Evolutionary conservation across 2,888 invertebrate species (phyloP), one percentile per base, ranked within the genome.

Genomic region (Nudaria mundana): DNA sequence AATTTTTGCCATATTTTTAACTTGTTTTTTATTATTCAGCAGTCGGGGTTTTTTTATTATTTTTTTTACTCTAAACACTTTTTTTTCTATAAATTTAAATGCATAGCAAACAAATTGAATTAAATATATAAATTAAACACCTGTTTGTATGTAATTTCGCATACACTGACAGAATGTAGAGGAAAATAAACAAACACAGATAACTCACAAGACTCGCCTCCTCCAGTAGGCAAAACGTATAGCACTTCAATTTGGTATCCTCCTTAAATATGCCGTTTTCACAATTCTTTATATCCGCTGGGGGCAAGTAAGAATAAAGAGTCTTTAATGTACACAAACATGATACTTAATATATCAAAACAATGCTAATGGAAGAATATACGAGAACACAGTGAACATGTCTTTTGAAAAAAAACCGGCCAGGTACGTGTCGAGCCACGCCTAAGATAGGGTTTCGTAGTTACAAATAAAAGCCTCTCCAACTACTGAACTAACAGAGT

Each of bases 221-320:
- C 62, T 88, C 89, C 73, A 89, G 48, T 50, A 89, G 70, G 72
- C 89, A 89, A 79, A 81, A 87, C 89, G 89, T 89, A 76, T 89
- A 89, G 81, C 89, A 87, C 79, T 88, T 87, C 77, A 89, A 80
- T 81, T 87, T 87, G 59, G 67, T 56, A 69, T 89, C 87, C 68
- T 89, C 88, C 76, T 89, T 86, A 82, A 89, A 89, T 81, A 88
- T 86, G 76, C 89, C 89, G 66, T 81, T 82, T 82, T 88, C 88
- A 72, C 89, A 89, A 81, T 89, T 88, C 73, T 70, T 62, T 75
- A 89, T 87, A 74, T 89, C 89, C 80, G 80, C 89, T 89, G 85
- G 77, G 81, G 80, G 66, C 77, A 81, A 79, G 71, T 71, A 73
- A 69, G 67, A 79, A 80, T 84, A 79, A 81, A 81, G 76, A 73